Evolutionary conservation across 2,888 invertebrate species (phyloP).

Genomic region (Mycalesis mineus): DNA sequence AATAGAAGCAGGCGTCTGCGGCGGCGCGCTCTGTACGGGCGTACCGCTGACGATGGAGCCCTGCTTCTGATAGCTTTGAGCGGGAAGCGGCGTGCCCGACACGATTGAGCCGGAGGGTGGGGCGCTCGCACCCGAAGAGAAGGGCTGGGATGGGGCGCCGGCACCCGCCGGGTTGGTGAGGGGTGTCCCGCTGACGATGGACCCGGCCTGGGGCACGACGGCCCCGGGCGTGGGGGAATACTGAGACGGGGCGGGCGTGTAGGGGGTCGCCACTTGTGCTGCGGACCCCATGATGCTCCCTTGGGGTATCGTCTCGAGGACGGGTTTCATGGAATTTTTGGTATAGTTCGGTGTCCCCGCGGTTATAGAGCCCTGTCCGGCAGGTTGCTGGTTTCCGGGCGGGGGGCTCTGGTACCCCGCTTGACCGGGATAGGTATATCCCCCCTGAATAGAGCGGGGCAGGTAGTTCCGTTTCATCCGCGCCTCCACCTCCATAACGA

Average conservation of each 20-base stretch:
- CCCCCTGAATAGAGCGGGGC: constrained; percentile 82
- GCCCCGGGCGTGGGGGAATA: constrained; percentile 39
- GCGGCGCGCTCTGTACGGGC: constrained; percentile 7
- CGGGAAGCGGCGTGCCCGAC: constrained; percentile 14
- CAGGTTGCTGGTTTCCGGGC: constrained; percentile 39
- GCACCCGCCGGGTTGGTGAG: constrained; percentile 4
- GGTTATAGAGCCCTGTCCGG: constrained; percentile 41
- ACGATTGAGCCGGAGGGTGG: constrained; percentile 18
- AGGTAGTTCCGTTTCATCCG: constrained; percentile 90
- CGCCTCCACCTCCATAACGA: constrained; percentile 92
- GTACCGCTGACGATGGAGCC: constrained; percentile 36
- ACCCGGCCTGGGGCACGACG: constrained; percentile 31
- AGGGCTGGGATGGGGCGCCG: background rate
- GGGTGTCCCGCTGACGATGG: constrained; percentile 32
- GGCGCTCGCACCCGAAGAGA: background rate
- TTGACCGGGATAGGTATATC: constrained; percentile 59
- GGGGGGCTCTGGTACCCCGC: constrained; percentile 49
- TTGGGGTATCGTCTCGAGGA: constrained; percentile 63
- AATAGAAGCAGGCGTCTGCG: constrained; percentile 14
- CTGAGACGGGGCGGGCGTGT: constrained; percentile 38
- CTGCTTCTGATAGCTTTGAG: constrained; percentile 4
- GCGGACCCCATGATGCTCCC: constrained; percentile 50
- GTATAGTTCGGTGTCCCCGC: constrained; percentile 47
- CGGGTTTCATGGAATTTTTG: constrained; percentile 50
- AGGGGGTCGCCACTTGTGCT: constrained; percentile 38